Evolutionary conservation across 2,888 invertebrate genomes (phyloP), one percentile per base, ranked within the genome.

Genomic region (Aphodius granarius): DNA sequence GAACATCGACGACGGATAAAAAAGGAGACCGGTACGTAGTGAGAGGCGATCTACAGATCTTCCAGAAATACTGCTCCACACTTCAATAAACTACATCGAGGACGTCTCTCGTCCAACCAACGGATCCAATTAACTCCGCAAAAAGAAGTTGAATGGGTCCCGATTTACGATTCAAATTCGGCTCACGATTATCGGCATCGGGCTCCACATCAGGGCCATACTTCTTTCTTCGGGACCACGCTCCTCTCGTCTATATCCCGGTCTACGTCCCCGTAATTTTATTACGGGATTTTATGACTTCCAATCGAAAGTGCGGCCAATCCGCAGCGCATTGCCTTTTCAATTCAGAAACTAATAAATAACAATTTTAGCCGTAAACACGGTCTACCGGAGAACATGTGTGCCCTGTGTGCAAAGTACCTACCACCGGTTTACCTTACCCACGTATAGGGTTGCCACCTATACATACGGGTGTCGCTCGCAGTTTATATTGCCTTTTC

Each of bases 361-460:
- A 76, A 76, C 76, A 76, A 73, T 76, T 76, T 73, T 23, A 76
- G 76, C 76, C 73, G 73, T 73, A 76, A 76, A 76, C 73, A 76
- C 76, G 18, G 72, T 66, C 66, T 68, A 68, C 68, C 68, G 20
- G 75, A 72, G 72, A 68, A 72, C 71, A 63, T 74, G 75, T 71
- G 71, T 71, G 75, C 72, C 68, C 75, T 63, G 75, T 63, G 72
- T 66, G 72, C 75, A 66, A 66, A 68, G 72, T 20, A 66, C 72
- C 72, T 65, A 19, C 68, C n/a, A 68, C n/a, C 68, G 21, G 68
- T 6, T 68, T 68, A 20, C 68, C 19, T 66, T 20, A 66, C 21
- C 65, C 4, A 19, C 17, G 65, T 65, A 65, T 19, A 65, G n/a
- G n/a, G n/a, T 65, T 65, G 65, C 65, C 17, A 17, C 65, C 65